These are phyloP conservation scores for Phyto melanocephala DNA, from an alignment of 2,888 invertebrate genomes.

Conservation along the genomic window DNA sequence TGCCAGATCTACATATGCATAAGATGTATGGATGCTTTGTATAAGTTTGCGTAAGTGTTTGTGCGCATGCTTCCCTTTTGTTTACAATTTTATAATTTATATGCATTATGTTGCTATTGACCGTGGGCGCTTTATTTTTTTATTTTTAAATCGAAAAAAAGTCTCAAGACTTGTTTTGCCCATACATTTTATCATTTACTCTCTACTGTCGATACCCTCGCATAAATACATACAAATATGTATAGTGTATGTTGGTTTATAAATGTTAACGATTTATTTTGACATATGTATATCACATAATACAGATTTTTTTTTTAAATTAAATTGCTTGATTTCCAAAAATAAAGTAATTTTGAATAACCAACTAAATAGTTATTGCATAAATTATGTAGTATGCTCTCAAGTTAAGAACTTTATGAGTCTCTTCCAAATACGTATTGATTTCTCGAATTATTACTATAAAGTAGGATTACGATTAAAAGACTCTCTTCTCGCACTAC, in stretches of 20 bases:
- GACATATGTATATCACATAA: slow-evolving; percentile 16
- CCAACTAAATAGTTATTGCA: no score
- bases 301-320: neutral
- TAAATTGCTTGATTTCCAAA: neutral
- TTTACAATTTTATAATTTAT: slow-evolving; percentile 39
- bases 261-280: slow-evolving; percentile 3
- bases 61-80: slow-evolving; percentile 42
- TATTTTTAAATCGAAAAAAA: slow-evolving; percentile 22
- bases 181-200: neutral
- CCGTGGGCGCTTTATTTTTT: slow-evolving; percentile 63
- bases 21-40: neutral
- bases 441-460: no score
- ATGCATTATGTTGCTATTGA: slow-evolving; percentile 65
- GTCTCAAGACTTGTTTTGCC: slow-evolving; percentile 22
- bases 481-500: no score
- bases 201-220: slow-evolving; percentile 12
- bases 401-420: no score
- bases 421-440: no score
- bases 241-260: neutral
- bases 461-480: no score
- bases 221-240: neutral
- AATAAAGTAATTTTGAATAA: neutral
- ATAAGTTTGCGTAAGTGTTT: slow-evolving; percentile 40
- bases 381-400: no score
- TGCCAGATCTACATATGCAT: slow-evolving; percentile 30